Evolutionary conservation across 2,113 vertebrate species (phyloP).

Genomic region (Dromas ardeola): DNA sequence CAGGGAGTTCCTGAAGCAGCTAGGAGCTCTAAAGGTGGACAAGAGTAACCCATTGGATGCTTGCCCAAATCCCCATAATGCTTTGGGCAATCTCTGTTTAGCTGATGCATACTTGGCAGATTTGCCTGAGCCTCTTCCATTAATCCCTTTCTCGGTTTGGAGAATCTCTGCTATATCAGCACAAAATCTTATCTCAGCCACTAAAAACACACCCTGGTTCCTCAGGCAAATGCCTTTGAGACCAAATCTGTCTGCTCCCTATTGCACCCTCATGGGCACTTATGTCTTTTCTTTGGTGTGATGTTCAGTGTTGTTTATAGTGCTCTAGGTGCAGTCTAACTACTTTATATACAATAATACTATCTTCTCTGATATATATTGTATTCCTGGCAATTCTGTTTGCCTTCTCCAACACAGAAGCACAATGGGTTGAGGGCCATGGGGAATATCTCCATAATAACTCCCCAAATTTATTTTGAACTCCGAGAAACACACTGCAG

Average conservation of each 20-base stretch:
- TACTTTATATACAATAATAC: conserved; percentile 63
- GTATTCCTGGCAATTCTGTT: conserved; percentile 43
- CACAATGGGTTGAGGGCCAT: conserved; percentile 28
- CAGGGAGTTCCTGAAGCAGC: neutral
- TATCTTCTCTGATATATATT: conserved; percentile 66
- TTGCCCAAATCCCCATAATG: neutral
- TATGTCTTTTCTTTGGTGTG: conserved; percentile 60
- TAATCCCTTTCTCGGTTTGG: conserved; percentile 12
- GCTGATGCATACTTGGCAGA: neutral
- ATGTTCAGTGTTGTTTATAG: conserved; percentile 59
- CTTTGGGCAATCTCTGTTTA: neutral
- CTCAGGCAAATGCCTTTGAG: conserved; percentile 25
- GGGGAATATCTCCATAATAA: conserved; percentile 58
- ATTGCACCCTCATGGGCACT: conserved; percentile 51
- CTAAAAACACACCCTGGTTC: conserved; percentile 14
- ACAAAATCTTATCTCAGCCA: conserved; percentile 21
- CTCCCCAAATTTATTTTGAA: conserved; percentile 60
- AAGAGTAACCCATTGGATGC: neutral
- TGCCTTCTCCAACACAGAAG: conserved; percentile 35
- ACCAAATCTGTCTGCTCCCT: neutral
- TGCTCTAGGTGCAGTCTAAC: conserved; percentile 55
- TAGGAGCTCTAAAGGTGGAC: neutral
- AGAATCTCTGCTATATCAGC: conserved; percentile 26
- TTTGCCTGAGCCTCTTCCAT: neutral
- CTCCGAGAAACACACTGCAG: neutral